Evolutionary conservation across 1,140 invertebrate genomes (phyloP).

Genomic region (Dinoponera quadriceps): DNA sequence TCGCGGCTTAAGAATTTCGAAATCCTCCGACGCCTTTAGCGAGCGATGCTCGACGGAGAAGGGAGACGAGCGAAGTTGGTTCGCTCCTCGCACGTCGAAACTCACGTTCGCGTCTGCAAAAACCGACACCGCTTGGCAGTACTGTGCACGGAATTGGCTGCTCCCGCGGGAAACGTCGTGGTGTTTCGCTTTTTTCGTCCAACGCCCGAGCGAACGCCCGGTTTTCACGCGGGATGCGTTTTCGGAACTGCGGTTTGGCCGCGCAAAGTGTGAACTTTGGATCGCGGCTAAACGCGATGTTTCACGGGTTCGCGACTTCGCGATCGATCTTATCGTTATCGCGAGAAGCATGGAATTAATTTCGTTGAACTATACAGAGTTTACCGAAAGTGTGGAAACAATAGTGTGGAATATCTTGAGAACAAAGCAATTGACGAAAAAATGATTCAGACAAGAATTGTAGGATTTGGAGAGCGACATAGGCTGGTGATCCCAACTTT

Average conservation of each 20-base stretch:
- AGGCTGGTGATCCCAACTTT: no score
- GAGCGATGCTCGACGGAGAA: not conserved
- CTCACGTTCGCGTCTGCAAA: constrained; percentile 18
- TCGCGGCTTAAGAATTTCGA: not conserved
- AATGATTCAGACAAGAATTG: no score
- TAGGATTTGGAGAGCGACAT: no score
- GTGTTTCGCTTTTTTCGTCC: constrained; percentile 14
- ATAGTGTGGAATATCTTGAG: no score
- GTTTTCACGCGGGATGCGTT: constrained; percentile 19
- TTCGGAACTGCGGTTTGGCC: constrained; percentile 29
- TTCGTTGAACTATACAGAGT: not conserved
- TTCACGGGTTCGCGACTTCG: constrained; percentile 6
- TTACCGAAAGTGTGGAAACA: not conserved
- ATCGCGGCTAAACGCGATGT: constrained; percentile 17
- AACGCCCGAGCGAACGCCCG: constrained; percentile 31
- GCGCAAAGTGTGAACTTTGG: constrained; percentile 53
- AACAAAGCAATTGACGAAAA: no score
- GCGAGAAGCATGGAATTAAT: not conserved
- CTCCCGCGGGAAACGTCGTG: constrained; percentile 30
- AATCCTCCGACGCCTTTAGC: not conserved
- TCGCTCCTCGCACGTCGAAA: constrained; percentile 1
- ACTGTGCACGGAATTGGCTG: constrained; percentile 59
- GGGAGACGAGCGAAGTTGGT: not conserved
- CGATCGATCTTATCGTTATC: constrained; percentile 30
- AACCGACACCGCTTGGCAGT: constrained; percentile 22